These are phyloP conservation scores for Mactromeris polynyma DNA, from an alignment of 2,888 invertebrate species.

Conservation along the genomic window DNA sequence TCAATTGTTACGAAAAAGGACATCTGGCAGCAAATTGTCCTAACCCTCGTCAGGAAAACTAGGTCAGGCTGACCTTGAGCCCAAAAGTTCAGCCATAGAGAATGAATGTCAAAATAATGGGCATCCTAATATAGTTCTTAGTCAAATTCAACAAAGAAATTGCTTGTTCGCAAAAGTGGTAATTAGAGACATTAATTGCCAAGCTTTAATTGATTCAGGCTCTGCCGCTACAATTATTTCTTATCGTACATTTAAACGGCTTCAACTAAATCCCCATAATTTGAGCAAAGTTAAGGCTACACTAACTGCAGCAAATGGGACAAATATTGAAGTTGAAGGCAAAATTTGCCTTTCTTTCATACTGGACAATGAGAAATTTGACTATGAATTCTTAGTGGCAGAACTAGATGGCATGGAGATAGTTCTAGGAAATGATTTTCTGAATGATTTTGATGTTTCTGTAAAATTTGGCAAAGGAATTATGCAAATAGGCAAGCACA, in stretches of 20 bases:
- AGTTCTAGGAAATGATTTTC: slow-evolving; percentile 60
- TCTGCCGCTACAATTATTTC: too few relatives aligned
- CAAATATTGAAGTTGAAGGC: slow-evolving; percentile 1
- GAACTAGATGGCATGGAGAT: slow-evolving; percentile 47
- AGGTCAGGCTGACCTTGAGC: slow-evolving; percentile 49
- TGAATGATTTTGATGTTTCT: slow-evolving; percentile 52
- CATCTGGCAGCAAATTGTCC: slow-evolving; percentile 21
- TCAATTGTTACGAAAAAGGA: too few relatives aligned
- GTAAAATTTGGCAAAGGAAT: slow-evolving; percentile 45
- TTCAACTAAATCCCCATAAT: background rate
- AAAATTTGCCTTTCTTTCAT: background rate
- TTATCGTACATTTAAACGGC: background rate
- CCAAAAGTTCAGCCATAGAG: slow-evolving; percentile 43
- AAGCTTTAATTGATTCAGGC: slow-evolving; percentile 20
- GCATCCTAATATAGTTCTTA: background rate
- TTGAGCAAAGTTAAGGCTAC: too few relatives aligned
- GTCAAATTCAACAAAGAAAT: background rate
- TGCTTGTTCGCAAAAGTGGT: slow-evolving; percentile 12
- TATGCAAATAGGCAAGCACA: slow-evolving; percentile 21
- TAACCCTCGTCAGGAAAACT: slow-evolving; percentile 36
- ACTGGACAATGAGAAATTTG: slow-evolving; percentile 26
- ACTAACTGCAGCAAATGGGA: too few relatives aligned
- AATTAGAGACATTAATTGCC: background rate
- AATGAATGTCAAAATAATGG: background rate
- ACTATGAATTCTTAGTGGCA: too few relatives aligned